These are phyloP conservation scores for Podarcis siculus DNA, from an alignment of 2,797 vertebrate species.

Conservation along the genomic window DNA sequence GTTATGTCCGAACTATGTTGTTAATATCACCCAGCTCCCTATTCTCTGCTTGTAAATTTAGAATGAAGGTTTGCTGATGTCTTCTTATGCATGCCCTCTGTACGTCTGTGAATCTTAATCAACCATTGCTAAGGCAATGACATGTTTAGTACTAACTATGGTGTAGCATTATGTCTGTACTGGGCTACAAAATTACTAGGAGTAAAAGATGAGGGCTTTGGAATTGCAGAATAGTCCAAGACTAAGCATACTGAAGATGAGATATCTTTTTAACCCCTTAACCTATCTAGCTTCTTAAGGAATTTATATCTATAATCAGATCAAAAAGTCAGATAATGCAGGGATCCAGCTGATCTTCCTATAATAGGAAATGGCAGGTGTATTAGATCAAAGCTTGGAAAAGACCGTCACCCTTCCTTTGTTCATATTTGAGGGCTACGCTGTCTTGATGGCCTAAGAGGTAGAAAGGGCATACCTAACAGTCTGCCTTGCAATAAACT, in stretches of 20 bases:
- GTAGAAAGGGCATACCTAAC: background rate
- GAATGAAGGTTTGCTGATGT: no score
- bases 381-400: background rate
- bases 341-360: background rate
- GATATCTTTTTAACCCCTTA: background rate
- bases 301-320: background rate
- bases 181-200: background rate
- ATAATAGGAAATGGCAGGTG: background rate
- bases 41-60: background rate
- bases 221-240: background rate
- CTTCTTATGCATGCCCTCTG: no score
- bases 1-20: no score
- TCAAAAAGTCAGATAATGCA: constrained; percentile 16
- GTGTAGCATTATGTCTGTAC: background rate
- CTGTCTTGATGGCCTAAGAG: background rate
- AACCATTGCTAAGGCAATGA: background rate
- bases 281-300: constrained; percentile 16
- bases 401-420: constrained; percentile 1
- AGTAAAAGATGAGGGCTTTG: background rate
- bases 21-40: background rate
- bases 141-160: background rate
- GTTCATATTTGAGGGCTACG: background rate
- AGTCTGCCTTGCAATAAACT: constrained; percentile 29
- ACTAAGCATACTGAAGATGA: background rate
- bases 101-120: no score